These are phyloP conservation scores for Chrysochloris asiatica DNA, from an alignment of 2,113 vertebrate genomes.

Conservation along the genomic window DNA sequence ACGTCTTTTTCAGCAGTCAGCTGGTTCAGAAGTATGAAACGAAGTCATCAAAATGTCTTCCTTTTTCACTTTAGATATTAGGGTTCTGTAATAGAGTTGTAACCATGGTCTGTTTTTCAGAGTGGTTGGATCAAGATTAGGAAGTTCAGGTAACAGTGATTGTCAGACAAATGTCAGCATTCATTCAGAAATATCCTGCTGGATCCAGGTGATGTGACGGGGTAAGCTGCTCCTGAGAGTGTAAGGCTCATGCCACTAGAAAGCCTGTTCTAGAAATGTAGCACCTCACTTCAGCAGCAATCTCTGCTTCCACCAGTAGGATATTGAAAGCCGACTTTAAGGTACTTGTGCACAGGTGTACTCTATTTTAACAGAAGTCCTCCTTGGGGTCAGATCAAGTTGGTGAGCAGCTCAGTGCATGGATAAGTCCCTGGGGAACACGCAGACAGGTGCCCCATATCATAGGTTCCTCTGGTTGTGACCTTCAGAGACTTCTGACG, in stretches of 20 bases:
- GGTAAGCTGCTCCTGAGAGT: background rate
- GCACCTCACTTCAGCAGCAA: conserved; percentile 80
- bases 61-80: background rate
- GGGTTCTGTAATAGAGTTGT: background rate
- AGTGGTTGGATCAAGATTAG: conserved; percentile 29
- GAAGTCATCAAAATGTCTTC: conserved; percentile 27
- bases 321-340: conserved; percentile 66
- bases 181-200: conserved; percentile 40
- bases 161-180: background rate
- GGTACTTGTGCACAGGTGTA: conserved; percentile 64
- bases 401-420: conserved; percentile 70
- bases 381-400: conserved; percentile 56
- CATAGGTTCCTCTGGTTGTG: conserved; percentile 61
- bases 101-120: background rate
- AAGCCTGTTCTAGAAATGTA: conserved; percentile 80
- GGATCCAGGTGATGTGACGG: background rate
- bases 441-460: conserved; percentile 2
- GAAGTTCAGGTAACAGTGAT: background rate
- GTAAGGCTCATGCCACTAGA: conserved; percentile 62
- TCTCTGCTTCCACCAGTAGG: conserved; percentile 72
- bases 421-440: conserved; percentile 60
- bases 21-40: conserved; percentile 41
- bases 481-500: conserved; percentile 70
- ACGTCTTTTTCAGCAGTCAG: background rate
- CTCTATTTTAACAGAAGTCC: conserved; percentile 69